Conservation (phyloP, 2,113 vertebrate genomes). For the Stegastes partitus region DNA sequence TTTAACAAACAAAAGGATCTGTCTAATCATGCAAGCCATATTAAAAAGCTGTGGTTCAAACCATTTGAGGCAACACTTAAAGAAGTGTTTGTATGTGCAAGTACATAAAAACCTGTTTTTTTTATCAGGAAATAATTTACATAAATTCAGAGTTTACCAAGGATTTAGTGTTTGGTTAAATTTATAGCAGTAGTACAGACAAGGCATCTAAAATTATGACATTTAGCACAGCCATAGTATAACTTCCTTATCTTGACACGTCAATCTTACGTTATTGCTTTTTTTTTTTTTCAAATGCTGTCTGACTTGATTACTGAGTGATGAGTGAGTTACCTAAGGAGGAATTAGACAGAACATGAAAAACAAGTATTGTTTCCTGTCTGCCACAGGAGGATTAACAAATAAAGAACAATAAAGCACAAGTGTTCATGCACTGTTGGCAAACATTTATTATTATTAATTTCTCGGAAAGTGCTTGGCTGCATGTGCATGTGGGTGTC, state of each 20-base stretch:
- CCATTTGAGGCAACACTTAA: not conserved
- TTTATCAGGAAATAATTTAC: not conserved
- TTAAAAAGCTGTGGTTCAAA: not conserved
- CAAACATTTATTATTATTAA: constrained; percentile 1
- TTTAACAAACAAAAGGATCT: constrained; percentile 23
- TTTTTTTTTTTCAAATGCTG: constrained; percentile 23
- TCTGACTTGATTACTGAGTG: constrained; percentile 40
- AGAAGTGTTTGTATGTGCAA: constrained; percentile 4
- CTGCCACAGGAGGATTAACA: constrained; percentile 22
- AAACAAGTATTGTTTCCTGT: constrained; percentile 68
- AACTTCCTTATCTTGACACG: constrained; percentile 21
- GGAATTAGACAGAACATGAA: constrained; percentile 71
- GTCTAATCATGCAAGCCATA: constrained; percentile 34
- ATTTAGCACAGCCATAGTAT: not conserved
- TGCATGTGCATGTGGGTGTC: constrained; percentile 9
- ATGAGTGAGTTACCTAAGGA: constrained; percentile 36
- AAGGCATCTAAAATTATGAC: not conserved
- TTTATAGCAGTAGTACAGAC: not conserved
- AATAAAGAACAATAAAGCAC: constrained; percentile 15
- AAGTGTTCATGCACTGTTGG: constrained; percentile 50
- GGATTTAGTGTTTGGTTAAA: not conserved
- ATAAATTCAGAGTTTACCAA: not conserved
- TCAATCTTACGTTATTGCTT: not conserved
- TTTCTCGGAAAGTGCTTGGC: not conserved
- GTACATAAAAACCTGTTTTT: not conserved